phyloP scores from a whole-genome alignment of 1,140 invertebrate genomes.

The Drosophila micromelanica region DNA sequence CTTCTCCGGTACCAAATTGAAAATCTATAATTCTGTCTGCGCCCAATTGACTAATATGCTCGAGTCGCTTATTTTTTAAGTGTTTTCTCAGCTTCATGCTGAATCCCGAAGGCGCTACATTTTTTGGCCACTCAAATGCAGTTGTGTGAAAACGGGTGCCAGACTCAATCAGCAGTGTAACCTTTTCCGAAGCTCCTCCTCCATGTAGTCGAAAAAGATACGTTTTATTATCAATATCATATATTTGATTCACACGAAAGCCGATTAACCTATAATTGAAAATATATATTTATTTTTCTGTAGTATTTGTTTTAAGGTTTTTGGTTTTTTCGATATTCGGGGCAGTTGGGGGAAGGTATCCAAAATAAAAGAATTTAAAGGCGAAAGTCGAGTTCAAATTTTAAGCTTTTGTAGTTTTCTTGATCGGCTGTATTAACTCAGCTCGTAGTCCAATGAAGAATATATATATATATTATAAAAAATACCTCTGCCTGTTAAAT shows the following conservation, averaged over 20 bases:
- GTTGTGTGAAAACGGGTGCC: constrained; percentile 97
- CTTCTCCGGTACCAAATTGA: constrained; percentile 97
- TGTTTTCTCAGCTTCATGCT: constrained; percentile 99
- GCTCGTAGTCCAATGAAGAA: too few species aligned
- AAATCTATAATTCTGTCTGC: constrained; percentile 95
- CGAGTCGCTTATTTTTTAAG: constrained; percentile 97
- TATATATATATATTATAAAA: too few species aligned
- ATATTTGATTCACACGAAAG: constrained; percentile 98
- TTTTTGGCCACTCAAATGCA: constrained; percentile 99
- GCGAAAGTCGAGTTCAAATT: too few species aligned
- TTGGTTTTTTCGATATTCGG: too few species aligned
- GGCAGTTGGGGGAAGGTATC: too few species aligned
- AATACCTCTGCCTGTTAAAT: too few species aligned
- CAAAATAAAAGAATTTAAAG: too few species aligned
- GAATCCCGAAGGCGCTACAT: constrained; percentile 97
- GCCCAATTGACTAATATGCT: constrained; percentile 93
- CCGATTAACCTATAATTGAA: constrained; percentile 90
- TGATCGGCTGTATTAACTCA: too few species aligned
- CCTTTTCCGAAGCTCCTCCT: constrained; percentile 91
- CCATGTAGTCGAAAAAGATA: constrained; percentile 96
- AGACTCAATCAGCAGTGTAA: constrained; percentile 95
- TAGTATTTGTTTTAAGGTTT: too few species aligned
- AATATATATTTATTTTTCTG: neutral
- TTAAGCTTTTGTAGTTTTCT: too few species aligned
- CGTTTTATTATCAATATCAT: constrained; percentile 98